phyloP scores from a whole-genome alignment of 2,888 invertebrate species.

The Drosophila testacea region DNA sequence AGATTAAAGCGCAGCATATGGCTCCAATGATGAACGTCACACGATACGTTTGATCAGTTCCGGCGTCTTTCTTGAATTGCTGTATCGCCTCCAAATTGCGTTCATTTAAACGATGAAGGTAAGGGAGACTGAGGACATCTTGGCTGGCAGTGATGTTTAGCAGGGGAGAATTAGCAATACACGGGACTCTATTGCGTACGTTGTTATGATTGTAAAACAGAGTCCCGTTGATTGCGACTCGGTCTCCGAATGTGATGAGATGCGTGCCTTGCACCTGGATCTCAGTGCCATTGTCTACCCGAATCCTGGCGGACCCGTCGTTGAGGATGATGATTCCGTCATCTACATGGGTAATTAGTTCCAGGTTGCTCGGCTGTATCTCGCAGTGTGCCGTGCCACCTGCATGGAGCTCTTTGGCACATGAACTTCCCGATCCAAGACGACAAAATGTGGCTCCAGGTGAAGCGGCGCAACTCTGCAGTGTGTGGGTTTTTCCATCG shows the following conservation, averaged over 20 bases:
- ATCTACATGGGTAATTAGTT: too few species aligned
- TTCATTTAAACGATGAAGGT: too few species aligned
- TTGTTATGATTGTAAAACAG: too few species aligned
- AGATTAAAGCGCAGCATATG: constrained; percentile 2
- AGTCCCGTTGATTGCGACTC: too few species aligned
- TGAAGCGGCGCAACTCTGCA: constrained; percentile 5
- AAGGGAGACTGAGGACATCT: too few species aligned
- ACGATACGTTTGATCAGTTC: constrained; percentile 1
- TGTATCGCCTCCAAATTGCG: neutral
- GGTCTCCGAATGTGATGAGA: constrained; percentile 1
- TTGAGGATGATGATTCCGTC: neutral
- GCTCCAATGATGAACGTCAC: constrained; percentile 1
- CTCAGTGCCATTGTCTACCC: neutral
- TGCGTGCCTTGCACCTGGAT: neutral
- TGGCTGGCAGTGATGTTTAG: neutral
- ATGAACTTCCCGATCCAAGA: constrained; percentile 6
- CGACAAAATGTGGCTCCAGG: constrained; percentile 17
- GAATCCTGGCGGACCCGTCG: neutral
- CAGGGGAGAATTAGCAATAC: neutral
- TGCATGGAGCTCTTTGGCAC: constrained; percentile 17
- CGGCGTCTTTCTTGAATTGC: neutral
- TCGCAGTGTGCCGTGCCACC: too few species aligned
- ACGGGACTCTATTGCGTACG: neutral
- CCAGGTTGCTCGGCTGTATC: too few species aligned
- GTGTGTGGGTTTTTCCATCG: constrained; percentile 1